Evolutionary conservation across 1,140 invertebrate genomes (phyloP), one percentile per base, ranked within the genome.

Genomic region (Neotoxoptera formosana): DNA sequence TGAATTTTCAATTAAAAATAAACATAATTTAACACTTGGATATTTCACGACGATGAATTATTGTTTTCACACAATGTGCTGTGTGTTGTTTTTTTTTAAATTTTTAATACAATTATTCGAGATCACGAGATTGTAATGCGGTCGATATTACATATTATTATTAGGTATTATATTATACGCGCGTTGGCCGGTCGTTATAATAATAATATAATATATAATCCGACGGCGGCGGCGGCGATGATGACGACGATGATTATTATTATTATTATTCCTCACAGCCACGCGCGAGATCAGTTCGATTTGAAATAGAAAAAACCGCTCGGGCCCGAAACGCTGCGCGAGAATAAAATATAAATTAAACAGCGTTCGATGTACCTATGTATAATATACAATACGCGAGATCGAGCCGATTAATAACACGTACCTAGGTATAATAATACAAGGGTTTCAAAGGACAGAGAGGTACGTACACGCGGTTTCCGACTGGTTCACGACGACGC

Each of bases 281-380:
- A 60, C 51, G 23, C 56, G 56, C 51, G 53, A 60, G 51, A 90
- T 60, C 34, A 60, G 21, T 53, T 90, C 51, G 51, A 90, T 41
- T n/a, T 47, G 41, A 41, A 41, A 41, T 41, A 41, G 41, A 41
- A 34, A 90, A 60, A 90, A 60, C 88, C 36, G 53, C 25, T 25
- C 23, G 8, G 56, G 56, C 21, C 48, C 51, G 34, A 88, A 88
- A 76, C 60, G 60, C 60, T n/a, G 87, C 36, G 67, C 56, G 56
- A 90, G 60, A n/a, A 89, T 53, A 90, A 89, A 34, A 90, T 23
- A 90, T 60, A 90, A 90, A 90, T 90, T 90, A 90, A 90, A 90
- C 88, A 60, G 23, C 53, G 41, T 51, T 48, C 87, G 87, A 51
- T 51, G 51, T 30, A 89, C 41, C 41, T 41, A 41, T 4, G 4